Percentiles rank a stretch among this genome's conserved stretches.
Conservation (phyloP, 1,140 invertebrate genomes). For the Brachionus plicatilis region DNA sequence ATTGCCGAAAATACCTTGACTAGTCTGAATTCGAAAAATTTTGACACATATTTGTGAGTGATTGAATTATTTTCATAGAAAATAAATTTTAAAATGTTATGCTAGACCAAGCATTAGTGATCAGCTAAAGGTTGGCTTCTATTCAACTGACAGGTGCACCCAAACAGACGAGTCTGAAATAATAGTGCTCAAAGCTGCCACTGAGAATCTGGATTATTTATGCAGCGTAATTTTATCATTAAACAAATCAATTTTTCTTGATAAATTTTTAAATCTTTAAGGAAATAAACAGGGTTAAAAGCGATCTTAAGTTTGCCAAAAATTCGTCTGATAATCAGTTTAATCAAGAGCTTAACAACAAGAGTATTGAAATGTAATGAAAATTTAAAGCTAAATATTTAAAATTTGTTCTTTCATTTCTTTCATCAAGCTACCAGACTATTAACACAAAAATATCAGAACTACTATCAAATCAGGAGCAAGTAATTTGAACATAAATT, state of each 20-base stretch:
- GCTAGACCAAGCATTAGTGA: constrained; percentile 50
- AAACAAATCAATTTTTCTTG: neutral
- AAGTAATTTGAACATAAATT: neutral
- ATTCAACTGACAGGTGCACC: constrained; percentile 48
- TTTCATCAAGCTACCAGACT: neutral
- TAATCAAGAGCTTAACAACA: constrained; percentile 18
- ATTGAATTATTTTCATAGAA: neutral
- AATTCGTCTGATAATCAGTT: constrained; percentile 27
- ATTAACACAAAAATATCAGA: neutral
- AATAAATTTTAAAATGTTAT: neutral
- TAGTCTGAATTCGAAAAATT: neutral
- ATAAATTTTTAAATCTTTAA: neutral
- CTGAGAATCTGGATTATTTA: constrained; percentile 50
- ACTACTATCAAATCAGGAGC: neutral
- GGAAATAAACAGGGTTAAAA: constrained; percentile 5
- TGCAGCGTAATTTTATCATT: constrained; percentile 44
- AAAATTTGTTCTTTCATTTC: neutral
- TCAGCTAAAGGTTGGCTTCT: constrained; percentile 52
- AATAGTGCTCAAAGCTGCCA: constrained; percentile 52
- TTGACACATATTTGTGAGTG: neutral
- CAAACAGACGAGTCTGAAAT: constrained; percentile 54
- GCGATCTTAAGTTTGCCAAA: constrained; percentile 27
- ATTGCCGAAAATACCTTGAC: neutral
- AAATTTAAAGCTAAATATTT: neutral
- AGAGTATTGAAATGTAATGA: constrained; percentile 36